phyloP scores from a whole-genome alignment of 2,888 invertebrate species.

The Blera fallax region DNA sequence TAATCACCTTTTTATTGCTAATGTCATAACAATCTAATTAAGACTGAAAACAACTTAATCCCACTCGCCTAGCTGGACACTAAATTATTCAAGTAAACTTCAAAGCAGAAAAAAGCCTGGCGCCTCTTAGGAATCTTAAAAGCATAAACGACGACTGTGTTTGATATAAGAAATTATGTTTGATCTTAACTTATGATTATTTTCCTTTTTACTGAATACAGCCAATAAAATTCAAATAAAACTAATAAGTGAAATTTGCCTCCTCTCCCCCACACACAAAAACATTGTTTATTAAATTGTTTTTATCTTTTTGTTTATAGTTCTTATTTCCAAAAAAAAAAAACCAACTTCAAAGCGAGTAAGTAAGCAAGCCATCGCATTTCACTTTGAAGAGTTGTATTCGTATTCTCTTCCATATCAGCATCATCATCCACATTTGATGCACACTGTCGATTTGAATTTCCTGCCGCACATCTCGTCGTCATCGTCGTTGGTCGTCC shows the following conservation, averaged over 20 bases:
- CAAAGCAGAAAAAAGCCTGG: not conserved
- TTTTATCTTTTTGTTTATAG: constrained; percentile 41
- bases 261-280: not conserved
- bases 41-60: not conserved
- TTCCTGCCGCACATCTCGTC: constrained; percentile 46
- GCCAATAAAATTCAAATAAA: constrained; percentile 33
- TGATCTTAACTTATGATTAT: constrained; percentile 14
- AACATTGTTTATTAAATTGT: constrained; percentile 48
- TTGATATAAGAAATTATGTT: constrained; percentile 21
- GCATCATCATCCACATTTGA: constrained; percentile 29
- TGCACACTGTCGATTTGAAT: constrained; percentile 43
- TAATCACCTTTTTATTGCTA: not conserved
- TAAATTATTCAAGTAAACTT: not conserved
- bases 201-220: not conserved
- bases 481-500: not conserved
- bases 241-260: constrained; percentile 39
- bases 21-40: not conserved
- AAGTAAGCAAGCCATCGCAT: not conserved
- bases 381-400: constrained; percentile 30
- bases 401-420: not conserved
- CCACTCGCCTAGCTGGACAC: not conserved
- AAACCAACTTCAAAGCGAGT: constrained; percentile 27
- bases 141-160: not conserved
- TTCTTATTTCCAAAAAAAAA: constrained; percentile 20
- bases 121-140: not conserved